A percentile compares a stretch with the other conserved stretches of the same genome.
phyloP scores from a whole-genome alignment of 2,888 invertebrate species.

The Andrena minutula region DNA sequence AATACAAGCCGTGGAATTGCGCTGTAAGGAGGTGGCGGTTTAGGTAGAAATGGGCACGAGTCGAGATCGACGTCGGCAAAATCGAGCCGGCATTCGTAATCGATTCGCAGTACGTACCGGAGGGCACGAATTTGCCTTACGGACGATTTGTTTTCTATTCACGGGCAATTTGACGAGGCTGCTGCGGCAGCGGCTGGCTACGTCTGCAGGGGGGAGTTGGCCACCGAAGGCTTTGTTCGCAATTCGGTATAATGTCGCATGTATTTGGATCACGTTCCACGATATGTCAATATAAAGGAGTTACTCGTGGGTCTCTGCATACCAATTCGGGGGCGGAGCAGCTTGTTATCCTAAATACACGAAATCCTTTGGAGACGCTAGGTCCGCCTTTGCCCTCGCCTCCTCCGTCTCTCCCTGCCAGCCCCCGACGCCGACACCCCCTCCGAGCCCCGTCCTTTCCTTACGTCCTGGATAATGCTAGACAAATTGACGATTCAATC shows the following conservation, averaged over 20 bases:
- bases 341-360: slow-evolving; percentile 85
- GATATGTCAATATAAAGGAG: slow-evolving; percentile 85
- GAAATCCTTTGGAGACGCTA: slow-evolving; percentile 83
- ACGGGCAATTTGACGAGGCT: slow-evolving; percentile 79
- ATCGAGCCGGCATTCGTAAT: slow-evolving; percentile 60
- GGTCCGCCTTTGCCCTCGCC: slow-evolving; percentile 66
- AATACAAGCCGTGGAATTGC: too few species aligned
- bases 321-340: slow-evolving; percentile 82
- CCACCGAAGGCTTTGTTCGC: slow-evolving; percentile 78
- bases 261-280: slow-evolving; percentile 85
- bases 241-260: slow-evolving; percentile 84
- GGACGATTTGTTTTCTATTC: slow-evolving; percentile 81
- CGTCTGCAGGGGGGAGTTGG: not conserved
- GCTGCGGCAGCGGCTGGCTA: slow-evolving; percentile 51
- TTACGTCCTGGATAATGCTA: slow-evolving; percentile 82
- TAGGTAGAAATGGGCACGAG: not conserved
- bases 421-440: slow-evolving; percentile 22
- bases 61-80: slow-evolving; percentile 32
- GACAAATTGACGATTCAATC: slow-evolving; percentile 85
- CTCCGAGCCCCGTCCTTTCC: slow-evolving; percentile 56
- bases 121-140: slow-evolving; percentile 77
- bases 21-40: too few species aligned
- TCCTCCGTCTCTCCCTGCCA: slow-evolving; percentile 31
- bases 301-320: slow-evolving; percentile 82
- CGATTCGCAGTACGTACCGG: slow-evolving; percentile 57